Evolutionary conservation across 2,888 invertebrate species (phyloP).

Genomic region (Chymomyza fuscimana): DNA sequence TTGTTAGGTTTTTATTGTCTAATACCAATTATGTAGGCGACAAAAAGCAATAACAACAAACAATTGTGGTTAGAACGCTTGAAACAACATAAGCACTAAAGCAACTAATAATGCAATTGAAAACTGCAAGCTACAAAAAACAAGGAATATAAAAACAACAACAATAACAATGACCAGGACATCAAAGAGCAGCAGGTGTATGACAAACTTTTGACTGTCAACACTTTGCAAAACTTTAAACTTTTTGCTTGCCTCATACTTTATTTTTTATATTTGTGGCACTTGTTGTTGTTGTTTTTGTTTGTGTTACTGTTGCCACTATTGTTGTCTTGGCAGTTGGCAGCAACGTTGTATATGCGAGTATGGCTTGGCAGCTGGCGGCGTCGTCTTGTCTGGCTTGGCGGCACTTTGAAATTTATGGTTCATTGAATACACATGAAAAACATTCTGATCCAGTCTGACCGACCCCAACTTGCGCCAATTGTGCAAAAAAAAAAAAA

Average conservation of each 20-base stretch:
- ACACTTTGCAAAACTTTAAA: background rate
- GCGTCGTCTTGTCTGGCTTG: slow-evolving; percentile 63
- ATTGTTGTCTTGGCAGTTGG: slow-evolving; percentile 23
- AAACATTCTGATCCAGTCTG: slow-evolving; percentile 57
- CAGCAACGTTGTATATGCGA: slow-evolving; percentile 13
- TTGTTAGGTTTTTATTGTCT: background rate
- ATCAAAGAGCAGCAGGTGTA: background rate
- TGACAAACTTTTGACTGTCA: background rate
- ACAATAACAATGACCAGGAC: background rate
- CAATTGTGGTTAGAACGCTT: background rate
- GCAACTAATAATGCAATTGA: background rate
- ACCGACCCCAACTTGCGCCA: slow-evolving; percentile 9
- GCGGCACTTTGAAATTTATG: slow-evolving; percentile 74
- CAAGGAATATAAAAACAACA: background rate
- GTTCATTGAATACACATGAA: slow-evolving; percentile 74
- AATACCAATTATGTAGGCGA: slow-evolving; percentile 2
- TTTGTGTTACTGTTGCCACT: background rate
- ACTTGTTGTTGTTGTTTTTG: slow-evolving; percentile 9
- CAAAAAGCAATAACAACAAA: background rate
- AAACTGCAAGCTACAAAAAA: background rate
- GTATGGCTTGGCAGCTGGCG: slow-evolving; percentile 18
- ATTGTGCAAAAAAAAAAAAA: slow-evolving; percentile 13
- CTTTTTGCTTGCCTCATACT: background rate
- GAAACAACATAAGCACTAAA: background rate
- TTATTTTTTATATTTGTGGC: slow-evolving; percentile 6